Evolutionary conservation across 2,113 vertebrate genomes (phyloP).

Genomic region (Synchiropus splendidus): DNA sequence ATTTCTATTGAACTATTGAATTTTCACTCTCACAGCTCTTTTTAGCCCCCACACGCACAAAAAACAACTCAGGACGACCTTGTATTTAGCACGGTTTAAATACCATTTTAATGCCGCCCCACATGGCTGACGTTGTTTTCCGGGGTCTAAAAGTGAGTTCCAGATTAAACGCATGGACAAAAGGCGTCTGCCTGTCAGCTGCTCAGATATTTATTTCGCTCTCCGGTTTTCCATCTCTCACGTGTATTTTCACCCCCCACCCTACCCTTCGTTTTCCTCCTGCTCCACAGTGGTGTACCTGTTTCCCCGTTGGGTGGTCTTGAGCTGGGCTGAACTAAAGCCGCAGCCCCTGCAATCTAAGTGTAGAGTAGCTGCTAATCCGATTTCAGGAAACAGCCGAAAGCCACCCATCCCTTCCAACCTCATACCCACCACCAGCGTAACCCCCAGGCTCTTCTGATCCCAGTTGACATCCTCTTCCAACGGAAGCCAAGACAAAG

Average conservation of each 20-base stretch:
- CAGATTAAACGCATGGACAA: conserved; percentile 17
- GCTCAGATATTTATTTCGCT: conserved; percentile 38
- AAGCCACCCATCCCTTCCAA: conserved; percentile 40
- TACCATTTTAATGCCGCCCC: no score
- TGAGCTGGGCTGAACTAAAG: conserved; percentile 62
- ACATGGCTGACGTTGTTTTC: no score
- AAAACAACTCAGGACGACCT: no score
- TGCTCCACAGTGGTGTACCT: conserved; percentile 63
- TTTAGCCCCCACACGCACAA: no score
- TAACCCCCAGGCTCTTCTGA: conserved; percentile 19
- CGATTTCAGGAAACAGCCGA: conserved; percentile 74
- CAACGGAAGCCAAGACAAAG: conserved; percentile 20
- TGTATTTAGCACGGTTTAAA: no score
- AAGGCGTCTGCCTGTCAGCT: conserved; percentile 17
- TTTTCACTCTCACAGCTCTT: no score
- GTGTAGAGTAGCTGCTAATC: conserved; percentile 76
- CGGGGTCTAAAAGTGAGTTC: no score
- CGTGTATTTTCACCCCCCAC: conserved; percentile 26
- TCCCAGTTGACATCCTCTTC: conserved; percentile 55
- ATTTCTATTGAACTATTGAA: no score
- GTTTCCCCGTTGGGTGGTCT: conserved; percentile 78
- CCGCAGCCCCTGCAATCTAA: conserved; percentile 63
- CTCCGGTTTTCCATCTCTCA: conserved; percentile 28
- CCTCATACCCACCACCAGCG: not conserved
- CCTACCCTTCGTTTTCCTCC: conserved; percentile 30